These are phyloP conservation scores for Daboia siamensis DNA, from an alignment of 2,113 vertebrate species.

Conservation along the genomic window DNA sequence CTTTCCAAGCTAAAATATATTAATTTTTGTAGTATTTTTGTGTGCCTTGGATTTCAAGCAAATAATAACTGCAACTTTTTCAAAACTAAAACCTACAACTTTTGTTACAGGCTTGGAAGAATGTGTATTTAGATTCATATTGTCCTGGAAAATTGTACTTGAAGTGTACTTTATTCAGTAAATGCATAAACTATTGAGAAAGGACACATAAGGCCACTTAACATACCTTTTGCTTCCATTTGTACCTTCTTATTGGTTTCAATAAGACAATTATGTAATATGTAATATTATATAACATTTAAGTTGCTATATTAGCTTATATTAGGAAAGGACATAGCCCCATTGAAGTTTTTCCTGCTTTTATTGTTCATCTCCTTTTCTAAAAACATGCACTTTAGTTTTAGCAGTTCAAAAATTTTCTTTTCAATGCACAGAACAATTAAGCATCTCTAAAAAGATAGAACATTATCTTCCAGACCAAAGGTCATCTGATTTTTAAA, in stretches of 20 bases:
- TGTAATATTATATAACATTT: not conserved
- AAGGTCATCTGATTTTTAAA: not conserved
- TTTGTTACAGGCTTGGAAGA: not conserved
- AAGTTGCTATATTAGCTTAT: not conserved
- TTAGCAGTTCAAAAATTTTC: not conserved
- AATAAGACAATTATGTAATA: not conserved
- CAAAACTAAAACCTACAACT: not conserved
- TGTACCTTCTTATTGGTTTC: not conserved
- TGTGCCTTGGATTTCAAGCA: constrained; percentile 8
- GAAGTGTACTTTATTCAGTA: not conserved
- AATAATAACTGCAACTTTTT: not conserved
- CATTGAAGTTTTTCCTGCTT: not conserved
- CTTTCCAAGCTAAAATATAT: constrained; percentile 30
- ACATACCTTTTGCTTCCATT: not conserved
- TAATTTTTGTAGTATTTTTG: constrained; percentile 33
- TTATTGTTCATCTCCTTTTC: not conserved
- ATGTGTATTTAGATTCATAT: not conserved
- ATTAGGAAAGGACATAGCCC: not conserved
- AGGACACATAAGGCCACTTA: not conserved
- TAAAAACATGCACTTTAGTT: not conserved
- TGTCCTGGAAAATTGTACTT: not conserved
- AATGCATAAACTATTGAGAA: not conserved
- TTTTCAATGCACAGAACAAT: not conserved
- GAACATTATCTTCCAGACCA: not conserved
- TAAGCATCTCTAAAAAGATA: not conserved